Base-by-base conservation (phyloP, 2,113 vertebrate species). In the Sylvia atricapilla region DNA sequence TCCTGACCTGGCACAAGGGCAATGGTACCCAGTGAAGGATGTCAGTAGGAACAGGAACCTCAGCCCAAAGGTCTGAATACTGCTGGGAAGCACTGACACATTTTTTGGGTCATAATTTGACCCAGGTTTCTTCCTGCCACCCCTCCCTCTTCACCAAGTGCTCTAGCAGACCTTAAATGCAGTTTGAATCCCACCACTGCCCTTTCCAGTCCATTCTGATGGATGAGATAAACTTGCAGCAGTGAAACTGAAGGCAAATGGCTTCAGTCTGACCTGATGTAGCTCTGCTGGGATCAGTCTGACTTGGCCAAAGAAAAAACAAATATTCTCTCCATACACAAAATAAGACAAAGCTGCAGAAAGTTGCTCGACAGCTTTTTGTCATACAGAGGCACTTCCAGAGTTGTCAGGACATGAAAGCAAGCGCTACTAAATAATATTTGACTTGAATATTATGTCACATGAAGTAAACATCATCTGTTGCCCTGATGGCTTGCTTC, bases 391-490 rank as follows among this genome's bases (percentile, higher is more conserved):
- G 95, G 88, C 92, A 97, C 94, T 94, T 97, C 89, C 91, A 85
- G 96, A 95, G 68, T 96, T 97, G 97, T 98, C 90, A 78, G 85
- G 72, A 97, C 97, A 97, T 98, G 95, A 98, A 98, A 98, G 98
- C 85, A 90, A 98, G 90, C 37, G 14, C 95, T 94, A 82, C 92
- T 93, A 98, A 97, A 96, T 97, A 96, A 93, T 97, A 97, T 97
- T 94, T 96, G 92, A 97, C 94, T 97, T 94, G 81, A 97, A 83
- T 87, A 93, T 96, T 96, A 95, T 97, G 97, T 97, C 97, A 98
- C 95, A 96, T 96, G 97, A 94, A 97, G 95, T 97, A 97, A 98
- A 96, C 95, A 97, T 97, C 97, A 98, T 98, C 97, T 98, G 97
- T 89, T 90, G 91, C 84, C 96, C 98, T 97, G 96, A 98, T 98